phyloP scores from a whole-genome alignment of 2,888 invertebrate genomes.

The Eupithecia dodoneata region DNA sequence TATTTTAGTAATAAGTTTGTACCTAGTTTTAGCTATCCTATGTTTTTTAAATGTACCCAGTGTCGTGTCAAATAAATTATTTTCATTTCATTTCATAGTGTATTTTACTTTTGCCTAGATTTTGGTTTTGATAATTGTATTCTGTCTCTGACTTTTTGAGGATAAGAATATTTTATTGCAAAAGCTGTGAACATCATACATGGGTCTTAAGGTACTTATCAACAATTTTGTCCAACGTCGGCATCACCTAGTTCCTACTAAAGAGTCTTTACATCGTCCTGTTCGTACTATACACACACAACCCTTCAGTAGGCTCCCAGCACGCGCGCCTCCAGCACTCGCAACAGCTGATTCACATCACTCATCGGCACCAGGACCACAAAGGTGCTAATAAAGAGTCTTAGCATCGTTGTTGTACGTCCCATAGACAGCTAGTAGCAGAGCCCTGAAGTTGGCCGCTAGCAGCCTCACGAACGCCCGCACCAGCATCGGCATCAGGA shows the following conservation, averaged over 20 bases:
- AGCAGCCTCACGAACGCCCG: constrained; percentile 74
- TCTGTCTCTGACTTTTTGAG: background rate
- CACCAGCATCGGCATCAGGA: constrained; percentile 76
- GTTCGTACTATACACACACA: constrained; percentile 60
- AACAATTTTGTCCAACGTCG: too few relatives aligned
- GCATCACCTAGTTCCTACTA: constrained; percentile 60
- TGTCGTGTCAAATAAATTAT: too few relatives aligned
- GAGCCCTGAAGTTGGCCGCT: constrained; percentile 67
- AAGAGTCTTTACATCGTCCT: background rate
- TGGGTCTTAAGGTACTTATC: too few relatives aligned
- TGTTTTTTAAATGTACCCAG: too few relatives aligned
- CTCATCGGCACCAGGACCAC: constrained; percentile 68
- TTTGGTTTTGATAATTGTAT: background rate
- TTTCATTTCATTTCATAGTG: too few relatives aligned
- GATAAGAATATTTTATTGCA: too few relatives aligned
- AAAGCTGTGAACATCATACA: too few relatives aligned
- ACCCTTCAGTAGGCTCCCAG: constrained; percentile 69
- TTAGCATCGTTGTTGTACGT: constrained; percentile 9
- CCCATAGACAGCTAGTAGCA: constrained; percentile 66
- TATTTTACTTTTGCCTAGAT: background rate
- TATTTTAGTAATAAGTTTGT: too few relatives aligned
- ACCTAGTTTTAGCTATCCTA: too few relatives aligned
- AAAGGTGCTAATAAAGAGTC: constrained; percentile 47
- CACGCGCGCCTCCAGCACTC: constrained; percentile 81
- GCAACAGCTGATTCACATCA: constrained; percentile 75